Conservation (phyloP, 2,113 vertebrate species). For the Carassius auratus region DNA sequence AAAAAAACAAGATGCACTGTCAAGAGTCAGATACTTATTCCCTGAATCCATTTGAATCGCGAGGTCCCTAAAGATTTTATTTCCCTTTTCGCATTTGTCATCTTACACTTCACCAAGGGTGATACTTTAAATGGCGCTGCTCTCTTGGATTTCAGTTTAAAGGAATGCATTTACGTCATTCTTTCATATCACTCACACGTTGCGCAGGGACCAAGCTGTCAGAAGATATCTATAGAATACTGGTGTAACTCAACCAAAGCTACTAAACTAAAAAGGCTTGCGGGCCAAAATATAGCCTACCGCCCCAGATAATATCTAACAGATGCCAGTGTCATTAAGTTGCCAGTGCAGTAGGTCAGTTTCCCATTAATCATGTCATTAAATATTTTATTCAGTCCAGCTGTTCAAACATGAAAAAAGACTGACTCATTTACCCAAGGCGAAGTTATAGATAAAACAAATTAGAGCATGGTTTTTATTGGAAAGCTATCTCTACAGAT, state of each 20-base stretch:
- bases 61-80: neutral
- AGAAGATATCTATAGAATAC: constrained; percentile 20
- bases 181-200: neutral
- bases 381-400: constrained; percentile 41
- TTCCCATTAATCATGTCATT: constrained; percentile 43
- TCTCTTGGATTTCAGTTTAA: too few species aligned
- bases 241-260: neutral
- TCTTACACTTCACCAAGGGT: too few species aligned
- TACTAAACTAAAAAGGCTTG: neutral
- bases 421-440: constrained; percentile 24
- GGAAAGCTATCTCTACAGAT: constrained; percentile 32
- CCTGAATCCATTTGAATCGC: too few species aligned
- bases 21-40: neutral
- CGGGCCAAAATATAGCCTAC: neutral
- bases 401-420: constrained; percentile 37
- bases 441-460: constrained; percentile 31
- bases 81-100: too few species aligned
- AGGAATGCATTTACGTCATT: neutral
- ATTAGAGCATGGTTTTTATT: constrained; percentile 21
- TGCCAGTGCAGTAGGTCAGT: constrained; percentile 36
- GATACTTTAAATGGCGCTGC: too few species aligned
- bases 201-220: neutral
- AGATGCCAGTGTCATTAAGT: constrained; percentile 4
- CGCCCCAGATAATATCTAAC: neutral
- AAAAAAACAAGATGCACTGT: neutral